phyloP scores from a whole-genome alignment of 2,113 vertebrate genomes.

The Gnathonemus longibarbis region DNA sequence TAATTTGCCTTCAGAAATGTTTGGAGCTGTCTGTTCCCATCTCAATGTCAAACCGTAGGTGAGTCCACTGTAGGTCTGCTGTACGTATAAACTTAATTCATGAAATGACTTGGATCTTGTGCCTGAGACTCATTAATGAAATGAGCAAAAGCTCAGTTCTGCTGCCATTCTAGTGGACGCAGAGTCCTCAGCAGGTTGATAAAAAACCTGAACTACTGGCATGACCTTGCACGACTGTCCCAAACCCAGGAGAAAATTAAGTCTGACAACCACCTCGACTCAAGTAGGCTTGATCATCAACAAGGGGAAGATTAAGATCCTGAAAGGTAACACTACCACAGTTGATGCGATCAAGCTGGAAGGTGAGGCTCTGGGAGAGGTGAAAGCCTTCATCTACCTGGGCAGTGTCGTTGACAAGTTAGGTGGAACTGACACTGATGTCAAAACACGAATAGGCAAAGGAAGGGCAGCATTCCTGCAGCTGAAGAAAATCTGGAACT shows the following conservation, averaged over 20 bases:
- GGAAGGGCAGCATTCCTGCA: too few species aligned
- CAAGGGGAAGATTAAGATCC: too few species aligned
- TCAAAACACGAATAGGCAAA: too few species aligned
- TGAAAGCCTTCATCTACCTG: too few species aligned
- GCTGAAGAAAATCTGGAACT: too few species aligned
- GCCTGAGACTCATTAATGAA: not conserved
- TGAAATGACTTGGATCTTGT: not conserved
- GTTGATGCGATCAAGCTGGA: too few species aligned
- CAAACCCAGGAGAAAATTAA: too few species aligned
- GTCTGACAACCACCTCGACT: not conserved
- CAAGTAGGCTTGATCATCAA: not conserved
- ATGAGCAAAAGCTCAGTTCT: not conserved
- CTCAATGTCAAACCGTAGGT: not conserved
- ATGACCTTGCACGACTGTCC: not conserved
- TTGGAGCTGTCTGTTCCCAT: not conserved
- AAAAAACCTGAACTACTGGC: not conserved
- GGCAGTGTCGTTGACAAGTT: too few species aligned
- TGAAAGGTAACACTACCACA: too few species aligned
- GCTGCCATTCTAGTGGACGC: not conserved
- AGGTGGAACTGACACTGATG: too few species aligned
- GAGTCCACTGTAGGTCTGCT: not conserved
- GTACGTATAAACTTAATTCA: not conserved
- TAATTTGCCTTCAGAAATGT: not conserved
- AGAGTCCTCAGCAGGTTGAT: not conserved
- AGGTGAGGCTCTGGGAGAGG: too few species aligned